These are phyloP conservation scores for Calephelis virginiensis DNA, from an alignment of 1,140 invertebrate species.

Conservation along the genomic window DNA sequence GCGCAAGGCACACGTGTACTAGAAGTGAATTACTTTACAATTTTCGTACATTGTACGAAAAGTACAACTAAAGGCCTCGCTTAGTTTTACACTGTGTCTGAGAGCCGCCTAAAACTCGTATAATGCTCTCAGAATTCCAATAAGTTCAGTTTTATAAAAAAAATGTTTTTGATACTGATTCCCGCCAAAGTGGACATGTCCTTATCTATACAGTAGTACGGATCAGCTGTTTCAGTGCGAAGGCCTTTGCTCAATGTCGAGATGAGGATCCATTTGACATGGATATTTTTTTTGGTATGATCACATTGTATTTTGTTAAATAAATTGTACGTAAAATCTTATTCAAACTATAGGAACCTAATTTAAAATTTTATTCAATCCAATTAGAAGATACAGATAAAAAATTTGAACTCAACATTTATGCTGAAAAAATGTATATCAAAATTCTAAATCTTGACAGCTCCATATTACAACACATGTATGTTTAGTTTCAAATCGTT, in stretches of 20 bases:
- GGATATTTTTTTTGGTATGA: conserved; percentile 66
- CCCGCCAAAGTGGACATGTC: conserved; percentile 70
- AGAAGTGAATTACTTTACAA: conserved; percentile 68
- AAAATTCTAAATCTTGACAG: too few relatives aligned
- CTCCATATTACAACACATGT: too few relatives aligned
- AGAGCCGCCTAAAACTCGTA: conserved; percentile 32
- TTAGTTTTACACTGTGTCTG: conserved; percentile 66
- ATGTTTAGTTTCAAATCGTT: too few relatives aligned
- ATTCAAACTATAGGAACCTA: too few relatives aligned
- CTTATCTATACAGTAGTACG: conserved; percentile 67
- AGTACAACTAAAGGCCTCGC: conserved; percentile 53
- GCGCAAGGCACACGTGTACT: conserved; percentile 69
- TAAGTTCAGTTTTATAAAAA: conserved; percentile 29
- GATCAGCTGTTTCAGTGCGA: conserved; percentile 47
- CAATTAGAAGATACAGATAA: too few relatives aligned
- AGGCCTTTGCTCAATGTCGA: conserved; percentile 50
- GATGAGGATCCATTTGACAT: conserved; percentile 62
- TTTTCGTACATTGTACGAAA: conserved; percentile 51
- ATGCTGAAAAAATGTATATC: too few relatives aligned
- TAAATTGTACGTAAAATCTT: neutral
- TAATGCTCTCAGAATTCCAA: conserved; percentile 25
- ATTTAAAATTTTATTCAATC: too few relatives aligned
- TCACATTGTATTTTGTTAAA: conserved; percentile 24
- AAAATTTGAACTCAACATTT: too few relatives aligned
- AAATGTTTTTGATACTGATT: conserved; percentile 61